Conservation (phyloP, 2,888 invertebrate genomes). For the Orchesella flavescens region DNA sequence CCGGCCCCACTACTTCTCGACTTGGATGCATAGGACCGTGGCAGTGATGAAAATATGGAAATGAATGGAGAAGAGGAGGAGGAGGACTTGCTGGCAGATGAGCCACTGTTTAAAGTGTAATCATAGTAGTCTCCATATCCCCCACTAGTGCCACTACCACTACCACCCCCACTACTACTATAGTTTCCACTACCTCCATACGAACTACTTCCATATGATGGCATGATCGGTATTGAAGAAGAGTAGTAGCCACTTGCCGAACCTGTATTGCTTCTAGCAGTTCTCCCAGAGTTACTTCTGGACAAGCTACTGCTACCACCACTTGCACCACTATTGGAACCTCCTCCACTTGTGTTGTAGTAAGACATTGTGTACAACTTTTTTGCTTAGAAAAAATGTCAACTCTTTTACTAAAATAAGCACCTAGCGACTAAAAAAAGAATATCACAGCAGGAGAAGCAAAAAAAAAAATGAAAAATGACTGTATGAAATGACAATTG, state of each 20-base stretch:
- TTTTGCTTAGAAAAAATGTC: too few relatives aligned
- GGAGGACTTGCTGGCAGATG: conserved; percentile 18
- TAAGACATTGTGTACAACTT: conserved; percentile 29
- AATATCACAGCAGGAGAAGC: too few relatives aligned
- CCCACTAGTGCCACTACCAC: background rate
- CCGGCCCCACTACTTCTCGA: conserved; percentile 3
- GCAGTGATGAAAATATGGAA: conserved; percentile 48
- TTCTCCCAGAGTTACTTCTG: conserved; percentile 52
- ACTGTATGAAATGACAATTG: too few relatives aligned
- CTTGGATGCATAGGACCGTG: conserved; percentile 48
- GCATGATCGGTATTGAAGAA: conserved; percentile 14
- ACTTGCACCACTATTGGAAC: conserved; percentile 26
- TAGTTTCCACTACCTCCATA: conserved; percentile 2
- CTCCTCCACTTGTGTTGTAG: conserved; percentile 30
- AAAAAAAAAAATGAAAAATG: too few relatives aligned
- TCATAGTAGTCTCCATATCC: conserved; percentile 11
- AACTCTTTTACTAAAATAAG: too few relatives aligned
- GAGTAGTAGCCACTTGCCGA: conserved; percentile 45
- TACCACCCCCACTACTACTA: background rate
- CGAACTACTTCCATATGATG: conserved; percentile 33
- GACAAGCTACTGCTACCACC: conserved; percentile 22
- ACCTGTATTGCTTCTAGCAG: conserved; percentile 16
- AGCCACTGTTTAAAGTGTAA: background rate
- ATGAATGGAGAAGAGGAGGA: conserved; percentile 22
- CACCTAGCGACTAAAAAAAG: too few relatives aligned